Evolutionary conservation across 2,797 vertebrate genomes (phyloP), one percentile per base, ranked within the genome.

Genomic region (Notamacropus eugenii): DNA sequence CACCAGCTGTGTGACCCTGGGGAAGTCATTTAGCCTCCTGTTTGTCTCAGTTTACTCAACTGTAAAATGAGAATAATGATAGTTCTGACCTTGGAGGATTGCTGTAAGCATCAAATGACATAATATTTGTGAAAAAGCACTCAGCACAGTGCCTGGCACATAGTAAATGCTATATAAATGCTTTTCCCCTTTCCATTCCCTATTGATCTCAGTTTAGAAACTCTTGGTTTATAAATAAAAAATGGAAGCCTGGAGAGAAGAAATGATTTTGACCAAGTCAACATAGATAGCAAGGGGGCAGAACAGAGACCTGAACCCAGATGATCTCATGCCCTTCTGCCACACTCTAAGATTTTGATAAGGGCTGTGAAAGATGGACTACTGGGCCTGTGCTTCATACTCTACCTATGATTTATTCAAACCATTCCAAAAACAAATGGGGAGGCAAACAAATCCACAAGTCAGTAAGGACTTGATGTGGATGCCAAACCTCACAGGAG

Each of bases 401-500:
- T 92, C 31, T 16, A 2, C 19, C 90, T 93, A 31, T 95, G n/a
- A 74, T 94, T 95, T 91, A 54, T 19, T 97, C 55, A 93, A 8
- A 54, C 3, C 62, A 22, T 52, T 55, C 56, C 55, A 40, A 91
- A 96, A 95, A 94, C 46, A 92, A 97, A 93, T 28, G 97, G 97
- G 22, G 93, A 67, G 97, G 97, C 97, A 97, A 93, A 97, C 50
- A 96, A 97, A 97, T 95, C 96, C 92, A 93, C 94, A 91, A 96
- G 93, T 98, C 97, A 97, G 97, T 91, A 95, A 93, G 93, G 96
- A 97, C 93, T 94, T 97, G 98, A 98, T 97, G 90, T 93, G 94
- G 55, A 95, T 93, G 82, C 97, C 96, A 95, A 96, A 95, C 97
- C 92, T 91, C 40, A 92, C 91, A 97, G 96, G 90, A 97, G 94